Conservation (phyloP, 2,888 invertebrate genomes). For the Tenthredo mesomela region DNA sequence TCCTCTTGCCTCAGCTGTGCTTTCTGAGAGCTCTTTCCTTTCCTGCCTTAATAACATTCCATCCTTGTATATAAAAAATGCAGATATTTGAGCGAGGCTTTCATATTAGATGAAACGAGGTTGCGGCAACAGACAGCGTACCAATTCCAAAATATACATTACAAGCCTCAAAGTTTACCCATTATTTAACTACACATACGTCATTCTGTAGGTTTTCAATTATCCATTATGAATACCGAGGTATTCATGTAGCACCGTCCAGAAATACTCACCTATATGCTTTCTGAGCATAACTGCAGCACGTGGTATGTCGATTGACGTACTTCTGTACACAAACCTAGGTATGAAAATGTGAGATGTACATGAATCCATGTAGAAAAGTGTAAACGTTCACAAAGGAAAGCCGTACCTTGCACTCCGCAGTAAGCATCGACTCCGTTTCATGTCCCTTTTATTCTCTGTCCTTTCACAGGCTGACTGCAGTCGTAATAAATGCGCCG, state of each 20-base stretch:
- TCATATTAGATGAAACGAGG: neutral
- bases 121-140: neutral
- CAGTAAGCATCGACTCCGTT: constrained; percentile 29
- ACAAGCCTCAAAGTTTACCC: neutral
- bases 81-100: constrained; percentile 14
- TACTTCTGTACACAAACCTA: neutral
- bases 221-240: neutral
- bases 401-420: neutral
- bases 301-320: neutral
- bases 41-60: constrained; percentile 9
- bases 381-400: neutral
- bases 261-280: neutral
- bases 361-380: neutral
- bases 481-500: constrained; percentile 29
- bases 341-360: neutral
- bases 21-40: neutral
- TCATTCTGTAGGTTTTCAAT: neutral
- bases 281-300: neutral
- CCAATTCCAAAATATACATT: neutral
- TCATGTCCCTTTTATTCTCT: constrained; percentile 38
- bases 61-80: neutral
- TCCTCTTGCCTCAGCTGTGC: neutral
- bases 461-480: neutral
- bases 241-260: neutral
- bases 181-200: neutral